phyloP scores from a whole-genome alignment of 2,797 vertebrate species.

The Chaunax sp. region DNA sequence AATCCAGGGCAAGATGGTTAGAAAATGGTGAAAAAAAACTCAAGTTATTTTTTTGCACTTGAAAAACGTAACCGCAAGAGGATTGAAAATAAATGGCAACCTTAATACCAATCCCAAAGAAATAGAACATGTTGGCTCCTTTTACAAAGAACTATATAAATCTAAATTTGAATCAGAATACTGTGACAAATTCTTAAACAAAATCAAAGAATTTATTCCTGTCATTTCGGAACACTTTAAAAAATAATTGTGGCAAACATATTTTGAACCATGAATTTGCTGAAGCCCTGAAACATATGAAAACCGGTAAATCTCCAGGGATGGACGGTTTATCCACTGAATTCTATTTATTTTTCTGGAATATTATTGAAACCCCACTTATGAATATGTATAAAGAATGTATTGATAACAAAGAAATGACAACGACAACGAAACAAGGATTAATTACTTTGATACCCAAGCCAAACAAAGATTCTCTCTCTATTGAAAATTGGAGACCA shows the following conservation, averaged over 20 bases:
- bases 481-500: not conserved
- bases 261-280: not conserved
- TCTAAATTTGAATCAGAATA: too few relatives aligned
- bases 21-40: not conserved
- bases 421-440: not conserved
- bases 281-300: constrained; percentile 1
- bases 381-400: not conserved
- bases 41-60: not conserved
- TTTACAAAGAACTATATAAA: too few relatives aligned
- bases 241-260: not conserved
- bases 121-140: too few relatives aligned
- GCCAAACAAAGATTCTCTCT: not conserved
- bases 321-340: not conserved
- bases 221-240: not conserved
- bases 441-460: not conserved
- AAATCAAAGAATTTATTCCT: too few relatives aligned
- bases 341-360: not conserved
- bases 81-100: not conserved
- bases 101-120: not conserved
- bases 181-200: too few relatives aligned
- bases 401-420: not conserved
- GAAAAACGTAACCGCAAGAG: constrained; percentile 6
- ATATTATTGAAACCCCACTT: not conserved
- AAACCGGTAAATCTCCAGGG: not conserved
- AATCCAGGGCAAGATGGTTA: not conserved